These are phyloP conservation scores for Fulica atra DNA, from an alignment of 2,113 vertebrate species.

Conservation along the genomic window DNA sequence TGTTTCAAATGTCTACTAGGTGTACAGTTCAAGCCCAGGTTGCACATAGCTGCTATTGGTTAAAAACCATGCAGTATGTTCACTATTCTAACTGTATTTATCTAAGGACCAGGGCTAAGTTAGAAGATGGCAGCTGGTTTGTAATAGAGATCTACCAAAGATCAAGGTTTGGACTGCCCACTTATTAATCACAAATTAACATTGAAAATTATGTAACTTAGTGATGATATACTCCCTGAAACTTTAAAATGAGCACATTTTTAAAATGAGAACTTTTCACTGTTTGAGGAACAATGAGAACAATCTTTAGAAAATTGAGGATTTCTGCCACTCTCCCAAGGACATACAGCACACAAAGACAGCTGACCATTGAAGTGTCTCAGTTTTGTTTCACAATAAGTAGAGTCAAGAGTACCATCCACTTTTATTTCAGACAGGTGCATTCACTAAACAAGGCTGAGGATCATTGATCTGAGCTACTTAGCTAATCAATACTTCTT, in stretches of 20 bases:
- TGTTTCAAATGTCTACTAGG: neutral
- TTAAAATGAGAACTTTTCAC: neutral
- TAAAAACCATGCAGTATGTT: neutral
- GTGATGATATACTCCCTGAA: neutral
- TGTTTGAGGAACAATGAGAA: neutral
- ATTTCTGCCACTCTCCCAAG: neutral
- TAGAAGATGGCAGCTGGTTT: neutral
- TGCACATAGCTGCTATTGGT: neutral
- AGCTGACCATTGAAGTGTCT: neutral
- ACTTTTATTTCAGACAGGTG: neutral
- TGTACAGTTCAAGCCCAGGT: neutral
- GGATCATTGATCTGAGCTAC: neutral
- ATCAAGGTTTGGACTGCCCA: neutral
- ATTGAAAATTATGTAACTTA: neutral
- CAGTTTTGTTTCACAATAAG: neutral
- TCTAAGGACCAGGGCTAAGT: neutral
- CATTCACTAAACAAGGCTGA: neutral
- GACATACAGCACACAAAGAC: neutral
- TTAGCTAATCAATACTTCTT: neutral
- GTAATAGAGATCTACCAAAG: neutral
- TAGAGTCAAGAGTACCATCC: neutral
- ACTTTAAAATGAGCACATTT: neutral
- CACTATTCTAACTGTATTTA: neutral
- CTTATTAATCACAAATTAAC: neutral
- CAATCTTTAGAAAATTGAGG: neutral